A percentile compares a stretch with the other conserved stretches of the same genome.
phyloP scores from a whole-genome alignment of 2,888 invertebrate species.

The Polydrusus tereticollis region DNA sequence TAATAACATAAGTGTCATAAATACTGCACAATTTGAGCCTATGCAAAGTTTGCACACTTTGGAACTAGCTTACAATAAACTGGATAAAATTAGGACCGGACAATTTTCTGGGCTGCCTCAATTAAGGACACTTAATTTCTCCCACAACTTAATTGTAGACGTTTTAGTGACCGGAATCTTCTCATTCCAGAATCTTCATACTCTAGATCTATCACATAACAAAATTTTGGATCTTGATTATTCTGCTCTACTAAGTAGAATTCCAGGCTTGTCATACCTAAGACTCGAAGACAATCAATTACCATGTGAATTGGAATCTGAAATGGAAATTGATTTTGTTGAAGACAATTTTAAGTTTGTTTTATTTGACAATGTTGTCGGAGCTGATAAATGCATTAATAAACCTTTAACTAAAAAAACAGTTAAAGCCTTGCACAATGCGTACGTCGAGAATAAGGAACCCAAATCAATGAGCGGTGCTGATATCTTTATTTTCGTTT shows the following conservation, averaged over 20 bases:
- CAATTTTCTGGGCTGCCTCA: slow-evolving; percentile 62
- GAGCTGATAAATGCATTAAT: slow-evolving; percentile 54
- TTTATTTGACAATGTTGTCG: slow-evolving; percentile 53
- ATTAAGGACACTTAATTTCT: slow-evolving; percentile 60
- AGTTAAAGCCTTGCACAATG: slow-evolving; percentile 29
- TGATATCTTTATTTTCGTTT: slow-evolving; percentile 53
- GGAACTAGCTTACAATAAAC: slow-evolving; percentile 59
- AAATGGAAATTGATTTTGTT: slow-evolving; percentile 60
- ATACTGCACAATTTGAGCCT: slow-evolving; percentile 55
- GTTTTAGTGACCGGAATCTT: slow-evolving; percentile 61
- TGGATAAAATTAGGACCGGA: slow-evolving; percentile 59
- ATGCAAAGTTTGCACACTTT: slow-evolving; percentile 58
- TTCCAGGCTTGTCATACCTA: slow-evolving; percentile 61
- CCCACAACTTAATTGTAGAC: slow-evolving; percentile 58
- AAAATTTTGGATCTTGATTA: slow-evolving; percentile 62
- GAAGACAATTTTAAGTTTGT: slow-evolving; percentile 61
- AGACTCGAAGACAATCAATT: slow-evolving; percentile 59
- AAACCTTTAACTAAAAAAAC: slow-evolving; percentile 39
- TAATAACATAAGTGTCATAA: slow-evolving; percentile 58
- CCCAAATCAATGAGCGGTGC: slow-evolving; percentile 40
- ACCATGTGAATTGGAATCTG: slow-evolving; percentile 61
- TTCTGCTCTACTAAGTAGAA: slow-evolving; percentile 57
- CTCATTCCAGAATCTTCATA: slow-evolving; percentile 60
- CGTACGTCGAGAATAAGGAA: slow-evolving; percentile 13
- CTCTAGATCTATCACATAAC: slow-evolving; percentile 63